Percentiles rank a stretch among this genome's conserved stretches.
These are phyloP conservation scores for Nomada fucata DNA, from an alignment of 2,888 invertebrate genomes.

Conservation along the genomic window DNA sequence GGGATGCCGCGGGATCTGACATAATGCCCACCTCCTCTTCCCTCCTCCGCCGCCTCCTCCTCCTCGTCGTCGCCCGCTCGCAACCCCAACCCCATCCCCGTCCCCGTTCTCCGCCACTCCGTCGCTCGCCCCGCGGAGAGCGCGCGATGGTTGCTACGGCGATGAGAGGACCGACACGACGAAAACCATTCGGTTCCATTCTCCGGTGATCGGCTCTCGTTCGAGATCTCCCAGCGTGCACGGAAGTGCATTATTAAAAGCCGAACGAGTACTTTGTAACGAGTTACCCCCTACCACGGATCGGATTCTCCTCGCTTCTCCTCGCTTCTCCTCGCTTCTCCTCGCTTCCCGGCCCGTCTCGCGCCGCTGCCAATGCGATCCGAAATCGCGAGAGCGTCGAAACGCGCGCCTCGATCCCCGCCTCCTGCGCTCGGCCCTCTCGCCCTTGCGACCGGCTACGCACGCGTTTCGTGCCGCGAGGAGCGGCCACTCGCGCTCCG, in stretches of 20 bases:
- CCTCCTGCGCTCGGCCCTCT: too few relatives aligned
- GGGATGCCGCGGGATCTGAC: constrained; percentile 61
- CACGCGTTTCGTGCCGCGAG: too few relatives aligned
- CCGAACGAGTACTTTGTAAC: constrained; percentile 72
- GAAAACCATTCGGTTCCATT: constrained; percentile 71
- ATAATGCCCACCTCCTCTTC: constrained; percentile 49
- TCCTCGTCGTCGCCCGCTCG: constrained; percentile 8
- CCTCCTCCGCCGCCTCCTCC: constrained; percentile 32
- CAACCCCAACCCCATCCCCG: constrained; percentile 4
- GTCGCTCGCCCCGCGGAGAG: neutral
- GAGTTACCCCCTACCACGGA: constrained; percentile 49
- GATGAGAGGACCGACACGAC: constrained; percentile 71
- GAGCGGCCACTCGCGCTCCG: too few relatives aligned
- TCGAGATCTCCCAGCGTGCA: constrained; percentile 67
- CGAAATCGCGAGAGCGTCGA: neutral
- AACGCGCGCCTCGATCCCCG: neutral
- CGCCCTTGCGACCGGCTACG: neutral
- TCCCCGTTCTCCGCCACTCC: neutral
- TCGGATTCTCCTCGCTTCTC: constrained; percentile 24
- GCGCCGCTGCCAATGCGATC: neutral
- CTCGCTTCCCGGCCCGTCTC: neutral
- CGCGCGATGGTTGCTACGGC: constrained; percentile 75
- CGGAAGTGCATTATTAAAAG: constrained; percentile 78
- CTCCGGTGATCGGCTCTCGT: constrained; percentile 69
- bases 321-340: constrained; percentile 18